Evolutionary conservation across 2,797 vertebrate species (phyloP).

Genomic region (Gambusia yucatana): DNA sequence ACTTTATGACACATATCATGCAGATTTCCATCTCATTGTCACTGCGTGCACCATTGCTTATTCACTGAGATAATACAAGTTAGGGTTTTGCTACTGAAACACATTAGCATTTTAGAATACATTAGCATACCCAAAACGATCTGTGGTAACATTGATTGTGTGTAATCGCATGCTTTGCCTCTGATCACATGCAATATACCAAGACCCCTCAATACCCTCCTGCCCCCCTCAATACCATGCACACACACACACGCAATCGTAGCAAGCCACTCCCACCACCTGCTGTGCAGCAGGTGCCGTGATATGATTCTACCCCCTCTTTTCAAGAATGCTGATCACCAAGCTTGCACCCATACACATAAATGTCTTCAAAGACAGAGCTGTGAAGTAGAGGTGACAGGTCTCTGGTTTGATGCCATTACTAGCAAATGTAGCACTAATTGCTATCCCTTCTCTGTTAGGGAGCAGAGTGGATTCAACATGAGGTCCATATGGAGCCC

Average conservation of each 20-base stretch:
- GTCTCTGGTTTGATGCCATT: conserved; percentile 77
- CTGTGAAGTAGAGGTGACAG: conserved; percentile 75
- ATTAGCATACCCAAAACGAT: conserved; percentile 69
- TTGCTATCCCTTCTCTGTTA: conserved; percentile 72
- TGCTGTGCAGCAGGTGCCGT: conserved; percentile 70
- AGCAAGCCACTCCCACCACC: conserved; percentile 54
- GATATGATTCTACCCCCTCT: conserved; percentile 48
- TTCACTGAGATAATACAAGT: conserved; percentile 60
- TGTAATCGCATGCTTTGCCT: conserved; percentile 57
- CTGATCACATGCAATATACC: conserved; percentile 59
- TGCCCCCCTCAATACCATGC: not conserved
- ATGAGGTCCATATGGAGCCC: conserved; percentile 66
- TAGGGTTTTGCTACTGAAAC: conserved; percentile 55
- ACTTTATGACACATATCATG: conserved; percentile 34
- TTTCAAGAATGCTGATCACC: conserved; percentile 39
- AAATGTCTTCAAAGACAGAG: conserved; percentile 68
- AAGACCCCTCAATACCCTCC: conserved; percentile 10
- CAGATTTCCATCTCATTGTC: conserved; percentile 60
- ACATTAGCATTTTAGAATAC: conserved; percentile 72
- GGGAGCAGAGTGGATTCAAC: conserved; percentile 60
- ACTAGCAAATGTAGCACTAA: conserved; percentile 76
- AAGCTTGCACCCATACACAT: conserved; percentile 27
- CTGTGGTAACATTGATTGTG: conserved; percentile 72
- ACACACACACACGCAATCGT: not conserved
- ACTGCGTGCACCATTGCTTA: conserved; percentile 38